Evolutionary conservation across 2,113 vertebrate species (phyloP).

Genomic region (Chloropsis cyanopogon): DNA sequence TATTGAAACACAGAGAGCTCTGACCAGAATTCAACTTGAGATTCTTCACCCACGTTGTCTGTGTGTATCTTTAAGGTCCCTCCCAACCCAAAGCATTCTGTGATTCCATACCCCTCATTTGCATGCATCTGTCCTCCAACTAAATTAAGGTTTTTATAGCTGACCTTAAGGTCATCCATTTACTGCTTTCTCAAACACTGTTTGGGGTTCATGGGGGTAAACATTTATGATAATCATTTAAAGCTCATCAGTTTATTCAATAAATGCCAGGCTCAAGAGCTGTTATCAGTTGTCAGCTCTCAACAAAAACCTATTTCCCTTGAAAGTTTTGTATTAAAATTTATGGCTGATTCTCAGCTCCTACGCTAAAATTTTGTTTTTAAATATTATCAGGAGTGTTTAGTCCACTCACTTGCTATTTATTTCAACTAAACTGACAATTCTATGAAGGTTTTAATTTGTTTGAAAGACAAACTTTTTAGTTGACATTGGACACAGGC

Average conservation of each 20-base stretch:
- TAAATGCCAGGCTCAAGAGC: background rate
- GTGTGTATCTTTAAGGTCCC: background rate
- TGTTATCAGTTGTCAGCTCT: background rate
- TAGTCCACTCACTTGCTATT: background rate
- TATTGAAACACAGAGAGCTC: background rate
- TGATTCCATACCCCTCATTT: background rate
- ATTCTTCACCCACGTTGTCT: background rate
- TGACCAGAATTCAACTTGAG: background rate
- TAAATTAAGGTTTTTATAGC: background rate
- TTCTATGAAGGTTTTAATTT: background rate
- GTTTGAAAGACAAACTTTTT: background rate
- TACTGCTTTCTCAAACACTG: background rate
- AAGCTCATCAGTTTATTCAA: background rate
- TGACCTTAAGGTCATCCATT: background rate
- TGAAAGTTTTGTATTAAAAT: background rate
- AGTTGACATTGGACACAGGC: rapidly evolving
- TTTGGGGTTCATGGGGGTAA: background rate
- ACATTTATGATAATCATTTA: background rate
- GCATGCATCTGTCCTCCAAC: background rate
- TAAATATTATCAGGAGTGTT: background rate
- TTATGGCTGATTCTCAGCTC: background rate
- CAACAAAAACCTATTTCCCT: background rate
- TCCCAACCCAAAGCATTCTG: background rate
- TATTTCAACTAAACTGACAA: background rate
- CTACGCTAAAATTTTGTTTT: background rate